Conservation (phyloP, 2,888 invertebrate species). For the Thecocarcelia acutangulata region DNA sequence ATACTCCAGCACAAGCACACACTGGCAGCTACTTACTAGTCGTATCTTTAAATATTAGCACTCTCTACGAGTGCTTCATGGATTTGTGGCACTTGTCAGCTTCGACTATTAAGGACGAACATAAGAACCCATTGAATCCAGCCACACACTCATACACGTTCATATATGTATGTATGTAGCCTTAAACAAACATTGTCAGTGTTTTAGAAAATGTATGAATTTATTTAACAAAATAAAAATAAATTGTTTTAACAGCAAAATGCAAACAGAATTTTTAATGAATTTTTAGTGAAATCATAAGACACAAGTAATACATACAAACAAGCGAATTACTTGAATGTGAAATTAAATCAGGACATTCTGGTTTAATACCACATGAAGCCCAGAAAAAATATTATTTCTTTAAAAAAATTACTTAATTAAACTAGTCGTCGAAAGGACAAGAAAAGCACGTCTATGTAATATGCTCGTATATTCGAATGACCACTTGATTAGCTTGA, state of each 20-base stretch:
- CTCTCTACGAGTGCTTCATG: constrained; percentile 6
- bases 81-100: constrained; percentile 20
- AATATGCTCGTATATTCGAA: no score
- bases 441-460: no score
- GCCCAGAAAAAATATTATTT: no score
- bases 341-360: constrained; percentile 17
- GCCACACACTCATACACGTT: constrained; percentile 25
- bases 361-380: no score
- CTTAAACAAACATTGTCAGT: constrained; percentile 53
- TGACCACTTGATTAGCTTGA: no score
- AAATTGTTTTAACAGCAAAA: constrained; percentile 54
- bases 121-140: not conserved
- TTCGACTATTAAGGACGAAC: constrained; percentile 1
- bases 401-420: no score
- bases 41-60: not conserved
- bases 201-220: constrained; percentile 38
- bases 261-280: constrained; percentile 67
- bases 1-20: constrained; percentile 3
- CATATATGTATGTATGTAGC: constrained; percentile 18
- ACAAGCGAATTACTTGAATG: not conserved
- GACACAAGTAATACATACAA: constrained; percentile 4
- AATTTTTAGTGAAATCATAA: constrained; percentile 42
- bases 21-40: constrained; percentile 8
- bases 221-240: constrained; percentile 31
- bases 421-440: no score